phyloP scores from a whole-genome alignment of 2,888 invertebrate genomes.

The Bhutanitis thaidina region DNA sequence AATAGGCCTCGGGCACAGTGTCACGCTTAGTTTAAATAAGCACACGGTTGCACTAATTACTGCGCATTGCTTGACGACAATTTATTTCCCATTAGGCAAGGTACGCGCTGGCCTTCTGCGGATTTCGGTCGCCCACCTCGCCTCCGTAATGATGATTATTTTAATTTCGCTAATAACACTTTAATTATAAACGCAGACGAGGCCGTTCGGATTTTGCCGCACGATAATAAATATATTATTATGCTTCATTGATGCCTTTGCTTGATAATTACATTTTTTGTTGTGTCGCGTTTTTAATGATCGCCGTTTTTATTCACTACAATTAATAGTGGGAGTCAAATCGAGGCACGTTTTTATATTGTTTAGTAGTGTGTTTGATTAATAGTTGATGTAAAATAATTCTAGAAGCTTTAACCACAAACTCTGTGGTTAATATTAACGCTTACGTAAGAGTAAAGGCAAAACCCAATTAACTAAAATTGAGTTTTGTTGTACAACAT shows the following conservation, averaged over 20 bases:
- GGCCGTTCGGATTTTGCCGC: constrained; percentile 35
- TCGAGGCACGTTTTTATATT: constrained; percentile 11
- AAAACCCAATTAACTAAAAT: too few species aligned
- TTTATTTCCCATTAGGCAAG: constrained; percentile 73
- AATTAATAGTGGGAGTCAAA: constrained; percentile 12
- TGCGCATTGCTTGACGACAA: constrained; percentile 63
- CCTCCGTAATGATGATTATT: constrained; percentile 56
- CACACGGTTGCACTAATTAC: constrained; percentile 64
- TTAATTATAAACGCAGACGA: constrained; percentile 62
- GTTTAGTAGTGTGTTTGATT: constrained; percentile 8
- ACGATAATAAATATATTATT: constrained; percentile 27
- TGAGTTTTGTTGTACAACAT: too few species aligned
- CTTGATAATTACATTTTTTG: constrained; percentile 20
- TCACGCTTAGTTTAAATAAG: constrained; percentile 68
- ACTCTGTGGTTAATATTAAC: too few species aligned
- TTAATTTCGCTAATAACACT: constrained; percentile 77
- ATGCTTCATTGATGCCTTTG: constrained; percentile 21
- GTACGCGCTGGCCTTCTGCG: constrained; percentile 52
- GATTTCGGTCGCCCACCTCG: constrained; percentile 67
- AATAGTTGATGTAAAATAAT: neutral
- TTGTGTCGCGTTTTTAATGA: constrained; percentile 17
- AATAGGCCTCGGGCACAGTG: constrained; percentile 43
- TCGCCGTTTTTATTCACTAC: constrained; percentile 6
- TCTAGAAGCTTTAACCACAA: too few species aligned
- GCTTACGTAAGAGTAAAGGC: too few species aligned